Percentiles rank a stretch among this genome's conserved stretches.
phyloP scores from a whole-genome alignment of 2,888 invertebrate genomes.

The Endomychus coccineus region DNA sequence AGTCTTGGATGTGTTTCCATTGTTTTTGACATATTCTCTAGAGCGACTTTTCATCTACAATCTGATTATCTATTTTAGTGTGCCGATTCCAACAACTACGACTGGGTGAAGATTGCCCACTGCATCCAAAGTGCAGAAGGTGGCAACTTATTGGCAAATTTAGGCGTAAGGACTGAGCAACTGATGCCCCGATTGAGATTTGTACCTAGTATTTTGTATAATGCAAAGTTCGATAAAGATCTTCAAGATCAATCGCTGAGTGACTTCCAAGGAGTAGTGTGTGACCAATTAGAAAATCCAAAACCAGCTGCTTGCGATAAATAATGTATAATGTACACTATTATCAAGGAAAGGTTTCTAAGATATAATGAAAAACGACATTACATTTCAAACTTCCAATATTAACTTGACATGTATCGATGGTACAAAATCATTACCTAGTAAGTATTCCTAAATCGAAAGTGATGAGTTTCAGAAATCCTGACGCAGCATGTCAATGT shows the following conservation, averaged over 20 bases:
- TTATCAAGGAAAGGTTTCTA: too few relatives aligned
- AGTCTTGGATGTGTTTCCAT: too few relatives aligned
- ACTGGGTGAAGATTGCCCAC: conserved; percentile 2
- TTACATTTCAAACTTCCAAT: too few relatives aligned
- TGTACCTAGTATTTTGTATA: conserved; percentile 9
- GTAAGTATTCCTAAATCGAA: too few relatives aligned
- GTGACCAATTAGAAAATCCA: conserved; percentile 6
- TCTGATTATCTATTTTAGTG: conserved; percentile 9
- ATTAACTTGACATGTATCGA: too few relatives aligned
- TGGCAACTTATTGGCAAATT: conserved; percentile 7
- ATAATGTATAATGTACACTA: too few relatives aligned
- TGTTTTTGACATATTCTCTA: too few relatives aligned
- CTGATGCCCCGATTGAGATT: conserved; percentile 8
- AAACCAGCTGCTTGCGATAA: conserved; percentile 9
- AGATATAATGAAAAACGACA: too few relatives aligned
- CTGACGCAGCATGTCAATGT: too few relatives aligned
- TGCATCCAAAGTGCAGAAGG: conserved; percentile 4
- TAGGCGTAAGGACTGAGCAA: conserved; percentile 8
- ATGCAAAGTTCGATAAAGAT: conserved; percentile 10
- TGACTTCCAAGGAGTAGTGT: conserved; percentile 7
- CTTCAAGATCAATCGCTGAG: conserved; percentile 6
- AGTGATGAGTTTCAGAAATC: too few relatives aligned
- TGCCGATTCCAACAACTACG: conserved; percentile 6
- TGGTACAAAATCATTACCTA: too few relatives aligned
- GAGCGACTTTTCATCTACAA: too few relatives aligned